Percentiles rank a stretch among this genome's conserved stretches.
Evolutionary conservation across 1,140 invertebrate species (phyloP).

Genomic region (Acyrthosiphon pisum): DNA sequence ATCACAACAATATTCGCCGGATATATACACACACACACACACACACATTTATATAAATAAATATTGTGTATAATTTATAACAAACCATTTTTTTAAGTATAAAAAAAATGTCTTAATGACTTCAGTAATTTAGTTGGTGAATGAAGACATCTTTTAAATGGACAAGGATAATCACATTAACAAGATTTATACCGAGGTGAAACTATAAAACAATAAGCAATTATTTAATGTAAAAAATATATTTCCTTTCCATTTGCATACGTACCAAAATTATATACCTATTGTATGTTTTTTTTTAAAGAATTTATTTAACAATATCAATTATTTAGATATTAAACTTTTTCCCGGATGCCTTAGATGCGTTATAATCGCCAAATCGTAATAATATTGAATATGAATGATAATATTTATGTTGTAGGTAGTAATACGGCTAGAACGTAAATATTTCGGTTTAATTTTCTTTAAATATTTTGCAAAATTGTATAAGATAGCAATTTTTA

Average conservation of each 20-base stretch:
- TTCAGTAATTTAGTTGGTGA: neutral
- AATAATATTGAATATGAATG: neutral
- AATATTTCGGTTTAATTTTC: neutral
- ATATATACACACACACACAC: neutral
- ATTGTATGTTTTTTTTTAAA: neutral
- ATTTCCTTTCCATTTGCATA: neutral
- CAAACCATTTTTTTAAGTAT: neutral
- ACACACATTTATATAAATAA: neutral
- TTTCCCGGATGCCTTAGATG: neutral
- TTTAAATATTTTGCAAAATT: neutral
- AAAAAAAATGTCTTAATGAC: conserved; percentile 11
- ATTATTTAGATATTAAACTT: neutral
- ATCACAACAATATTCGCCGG: neutral
- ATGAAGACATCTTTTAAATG: neutral
- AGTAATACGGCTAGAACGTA: neutral
- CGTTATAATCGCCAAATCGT: neutral
- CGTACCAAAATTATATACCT: neutral
- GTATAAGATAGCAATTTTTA: neutral
- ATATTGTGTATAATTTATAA: neutral
- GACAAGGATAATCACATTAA: conserved; percentile 20
- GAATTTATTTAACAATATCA: neutral
- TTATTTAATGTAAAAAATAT: conserved; percentile 13
- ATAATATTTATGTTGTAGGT: neutral
- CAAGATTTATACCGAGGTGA: neutral
- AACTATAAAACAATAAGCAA: neutral